Base-by-base conservation (phyloP, 2,888 invertebrate species). In the Ptilodon capucinus region DNA sequence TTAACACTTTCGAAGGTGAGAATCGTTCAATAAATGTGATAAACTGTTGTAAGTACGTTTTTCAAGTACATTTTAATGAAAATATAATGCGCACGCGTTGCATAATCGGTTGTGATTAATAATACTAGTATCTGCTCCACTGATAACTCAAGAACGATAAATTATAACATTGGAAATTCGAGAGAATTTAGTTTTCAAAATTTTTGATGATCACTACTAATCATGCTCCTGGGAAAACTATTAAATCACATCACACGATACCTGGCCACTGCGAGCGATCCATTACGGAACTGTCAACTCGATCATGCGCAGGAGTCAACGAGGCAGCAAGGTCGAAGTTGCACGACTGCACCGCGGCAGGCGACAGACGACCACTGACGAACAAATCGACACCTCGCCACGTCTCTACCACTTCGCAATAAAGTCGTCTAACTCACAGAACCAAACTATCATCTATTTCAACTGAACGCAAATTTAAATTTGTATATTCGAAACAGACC, bases 281-380 rank as follows among this genome's bases (percentile, higher is more conserved):
- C 81, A 85, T 88, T 79, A 81, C 60, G 54, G 73, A 77, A 80
- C 73, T 79, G 85, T 81, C 83, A 77, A 76, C 66, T 67, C 58
- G 74, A 75, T 78, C 75, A 74, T 80, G 81, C 81, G 84, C 84
- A 71, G 80, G 78, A 81, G 84, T 75, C 78, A 74, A 76, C 71
- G 71, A 76, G 71, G 74, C 75, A 70, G 73, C 86, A 87, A 89
- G 86, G 87, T 85, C 82, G 75, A 51, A 72, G 76, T 73, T 85
- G 83, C 84, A 85, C 67, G 69, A 71, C 66, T 68, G 71, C 73
- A 71, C 60, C 54, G 63, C 68, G 51, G 51, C 54, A 52, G 40
- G 44, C 64, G 53, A 66, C 64, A 63, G 66, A 65, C 53, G 70
- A 68, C 63, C 60, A 61, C 63, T 46, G 64, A 46, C 44, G 46